phyloP scores from a whole-genome alignment of 1,140 invertebrate genomes.

The Drosophila truncata region DNA sequence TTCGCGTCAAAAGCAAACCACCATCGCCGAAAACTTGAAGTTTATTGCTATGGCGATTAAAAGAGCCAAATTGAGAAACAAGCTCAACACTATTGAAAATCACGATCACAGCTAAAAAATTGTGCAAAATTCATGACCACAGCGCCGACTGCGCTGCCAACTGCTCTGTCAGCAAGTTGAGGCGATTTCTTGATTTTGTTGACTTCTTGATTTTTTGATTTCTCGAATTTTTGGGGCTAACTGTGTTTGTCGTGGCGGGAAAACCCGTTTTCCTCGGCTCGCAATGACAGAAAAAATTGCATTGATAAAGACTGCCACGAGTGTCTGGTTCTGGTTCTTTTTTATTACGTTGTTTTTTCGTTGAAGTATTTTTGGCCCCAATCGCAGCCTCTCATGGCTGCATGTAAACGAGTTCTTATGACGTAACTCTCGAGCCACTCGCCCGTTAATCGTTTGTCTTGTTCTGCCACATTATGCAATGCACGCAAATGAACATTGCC shows the following conservation, averaged over 20 bases:
- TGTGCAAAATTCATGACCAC: slow-evolving; percentile 73
- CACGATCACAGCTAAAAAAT: slow-evolving; percentile 72
- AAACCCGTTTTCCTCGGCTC: slow-evolving; percentile 34
- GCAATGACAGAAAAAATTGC: slow-evolving; percentile 73
- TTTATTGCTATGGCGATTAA: slow-evolving; percentile 79
- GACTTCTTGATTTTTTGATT: slow-evolving; percentile 12
- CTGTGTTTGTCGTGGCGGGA: slow-evolving; percentile 29
- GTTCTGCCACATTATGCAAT: slow-evolving; percentile 53
- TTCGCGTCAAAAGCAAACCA: slow-evolving; percentile 33
- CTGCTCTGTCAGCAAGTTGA: slow-evolving; percentile 14
- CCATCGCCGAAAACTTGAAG: slow-evolving; percentile 74
- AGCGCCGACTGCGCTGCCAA: slow-evolving; percentile 28
- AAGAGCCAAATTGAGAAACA: slow-evolving; percentile 49
- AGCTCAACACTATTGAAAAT: slow-evolving; percentile 64
- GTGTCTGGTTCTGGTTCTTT: slow-evolving; percentile 48
- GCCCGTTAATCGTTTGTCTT: slow-evolving; percentile 20
- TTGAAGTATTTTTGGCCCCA: slow-evolving; percentile 49
- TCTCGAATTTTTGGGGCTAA: slow-evolving; percentile 43
- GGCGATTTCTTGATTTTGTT: slow-evolving; percentile 22
- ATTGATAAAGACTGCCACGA: slow-evolving; percentile 65
- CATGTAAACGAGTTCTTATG: slow-evolving; percentile 80
- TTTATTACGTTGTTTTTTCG: slow-evolving; percentile 33
- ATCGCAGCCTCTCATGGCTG: slow-evolving; percentile 34
- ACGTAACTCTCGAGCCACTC: slow-evolving; percentile 64
- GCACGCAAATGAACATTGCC: slow-evolving; percentile 63